These are phyloP conservation scores for Pandemis corylana DNA, from an alignment of 2,888 invertebrate species.

Conservation along the genomic window DNA sequence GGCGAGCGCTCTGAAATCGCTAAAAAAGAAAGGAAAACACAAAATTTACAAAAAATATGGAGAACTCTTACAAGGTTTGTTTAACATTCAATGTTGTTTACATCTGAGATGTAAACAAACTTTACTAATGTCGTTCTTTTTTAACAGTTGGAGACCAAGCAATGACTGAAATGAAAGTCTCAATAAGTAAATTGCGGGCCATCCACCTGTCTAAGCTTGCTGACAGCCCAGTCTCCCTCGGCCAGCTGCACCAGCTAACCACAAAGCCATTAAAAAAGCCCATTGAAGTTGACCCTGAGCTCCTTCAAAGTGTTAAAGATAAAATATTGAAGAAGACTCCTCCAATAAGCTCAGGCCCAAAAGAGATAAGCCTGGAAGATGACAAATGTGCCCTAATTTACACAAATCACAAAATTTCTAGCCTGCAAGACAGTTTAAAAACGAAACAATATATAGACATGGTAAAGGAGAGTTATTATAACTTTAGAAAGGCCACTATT, in stretches of 20 bases:
- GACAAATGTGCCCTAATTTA: conserved; percentile 78
- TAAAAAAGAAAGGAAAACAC: conserved; percentile 76
- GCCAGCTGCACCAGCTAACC: conserved; percentile 85
- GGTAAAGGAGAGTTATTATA: conserved; percentile 80
- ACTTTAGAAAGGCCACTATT: conserved; percentile 77
- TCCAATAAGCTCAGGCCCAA: conserved; percentile 44
- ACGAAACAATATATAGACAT: conserved; percentile 70
- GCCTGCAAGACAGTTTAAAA: conserved; percentile 66
- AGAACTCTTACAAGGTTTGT: conserved; percentile 88
- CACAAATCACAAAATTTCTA: conserved; percentile 66
- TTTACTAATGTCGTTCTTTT: conserved; percentile 18
- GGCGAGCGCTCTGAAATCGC: conserved; percentile 66
- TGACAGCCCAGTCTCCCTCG: conserved; percentile 82
- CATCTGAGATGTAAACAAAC: conserved; percentile 49
- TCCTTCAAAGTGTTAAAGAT: conserved; percentile 74
- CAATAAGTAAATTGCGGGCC: conserved; percentile 87
- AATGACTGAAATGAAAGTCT: conserved; percentile 87
- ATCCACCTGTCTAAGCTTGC: conserved; percentile 88
- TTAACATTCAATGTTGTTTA: conserved; percentile 46
- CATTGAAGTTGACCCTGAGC: conserved; percentile 72
- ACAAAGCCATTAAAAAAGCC: conserved; percentile 58
- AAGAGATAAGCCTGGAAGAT: conserved; percentile 66
- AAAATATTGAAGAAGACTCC: conserved; percentile 68
- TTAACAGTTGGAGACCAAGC: conserved; percentile 86
- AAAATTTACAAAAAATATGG: conserved; percentile 85